Evolutionary conservation across 2,888 invertebrate genomes (phyloP).

Genomic region (Synergus japonicus): DNA sequence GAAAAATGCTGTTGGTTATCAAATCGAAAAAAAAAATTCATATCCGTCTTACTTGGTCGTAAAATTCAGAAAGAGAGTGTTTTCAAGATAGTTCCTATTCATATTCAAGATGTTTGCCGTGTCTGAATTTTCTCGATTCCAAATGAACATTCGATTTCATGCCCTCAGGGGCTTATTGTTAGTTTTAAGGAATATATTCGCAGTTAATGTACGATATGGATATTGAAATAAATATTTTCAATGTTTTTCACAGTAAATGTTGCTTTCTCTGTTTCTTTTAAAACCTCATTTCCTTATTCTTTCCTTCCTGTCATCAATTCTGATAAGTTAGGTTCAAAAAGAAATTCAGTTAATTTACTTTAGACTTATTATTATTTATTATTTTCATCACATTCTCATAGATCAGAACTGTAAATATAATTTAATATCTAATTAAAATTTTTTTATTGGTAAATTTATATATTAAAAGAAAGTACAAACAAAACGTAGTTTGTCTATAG

Average conservation of each 20-base stretch:
- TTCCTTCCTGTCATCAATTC: neutral
- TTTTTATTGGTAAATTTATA: neutral
- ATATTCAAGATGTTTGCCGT: conserved; percentile 39
- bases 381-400: conserved; percentile 49
- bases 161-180: conserved; percentile 43
- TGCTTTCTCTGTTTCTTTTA: conserved; percentile 41
- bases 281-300: neutral
- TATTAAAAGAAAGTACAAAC: conserved; percentile 2
- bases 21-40: neutral
- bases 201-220: conserved; percentile 67
- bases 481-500: neutral
- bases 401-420: conserved; percentile 38
- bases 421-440: conserved; percentile 21
- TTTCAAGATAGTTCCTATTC: conserved; percentile 25
- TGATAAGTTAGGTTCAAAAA: neutral
- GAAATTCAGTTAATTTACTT: neutral
- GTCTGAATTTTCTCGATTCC: conserved; percentile 39
- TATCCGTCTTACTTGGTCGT: neutral
- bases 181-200: conserved; percentile 67
- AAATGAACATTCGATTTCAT: conserved; percentile 39
- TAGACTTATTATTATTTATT: conserved; percentile 50
- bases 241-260: conserved; percentile 67
- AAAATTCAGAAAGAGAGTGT: neutral
- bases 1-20: neutral
- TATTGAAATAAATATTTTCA: conserved; percentile 71